These are phyloP conservation scores for Diorhabda elongata DNA, from an alignment of 1,140 invertebrate genomes.

Conservation along the genomic window DNA sequence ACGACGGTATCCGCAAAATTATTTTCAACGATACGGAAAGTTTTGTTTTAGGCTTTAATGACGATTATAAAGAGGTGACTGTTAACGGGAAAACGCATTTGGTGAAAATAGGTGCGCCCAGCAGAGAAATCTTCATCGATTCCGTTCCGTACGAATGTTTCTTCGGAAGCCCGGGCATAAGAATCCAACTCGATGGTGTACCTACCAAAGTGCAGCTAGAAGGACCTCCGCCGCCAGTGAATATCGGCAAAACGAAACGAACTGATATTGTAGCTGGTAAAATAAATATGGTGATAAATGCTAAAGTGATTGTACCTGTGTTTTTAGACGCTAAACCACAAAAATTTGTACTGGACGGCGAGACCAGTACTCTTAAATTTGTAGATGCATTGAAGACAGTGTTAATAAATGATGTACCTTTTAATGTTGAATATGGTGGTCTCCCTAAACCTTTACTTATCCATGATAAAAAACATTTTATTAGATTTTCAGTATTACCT, in stretches of 20 bases:
- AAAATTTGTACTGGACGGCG: slow-evolving; percentile 70
- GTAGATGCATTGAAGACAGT: slow-evolving; percentile 71
- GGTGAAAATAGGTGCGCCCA: slow-evolving; percentile 87
- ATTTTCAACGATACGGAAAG: slow-evolving; percentile 69
- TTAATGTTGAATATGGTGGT: slow-evolving; percentile 85
- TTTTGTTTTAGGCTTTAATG: slow-evolving; percentile 64
- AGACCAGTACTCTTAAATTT: slow-evolving; percentile 74
- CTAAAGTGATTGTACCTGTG: slow-evolving; percentile 69
- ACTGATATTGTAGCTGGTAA: slow-evolving; percentile 77
- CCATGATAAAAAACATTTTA: slow-evolving; percentile 74
- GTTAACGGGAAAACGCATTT: slow-evolving; percentile 68
- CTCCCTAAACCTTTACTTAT: slow-evolving; percentile 83
- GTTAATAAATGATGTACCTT: slow-evolving; percentile 77
- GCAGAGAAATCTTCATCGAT: slow-evolving; percentile 87
- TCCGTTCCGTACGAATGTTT: slow-evolving; percentile 81
- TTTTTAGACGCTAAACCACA: slow-evolving; percentile 85
- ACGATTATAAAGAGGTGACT: slow-evolving; percentile 66
- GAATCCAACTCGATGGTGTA: slow-evolving; percentile 76
- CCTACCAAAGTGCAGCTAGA: slow-evolving; percentile 72
- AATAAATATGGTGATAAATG: slow-evolving; percentile 79
- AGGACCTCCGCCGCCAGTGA: slow-evolving; percentile 82
- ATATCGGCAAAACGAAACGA: slow-evolving; percentile 65
- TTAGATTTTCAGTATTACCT: slow-evolving; percentile 77
- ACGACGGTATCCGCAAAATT: slow-evolving; percentile 61
- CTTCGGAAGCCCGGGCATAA: slow-evolving; percentile 84